Conservation (phyloP, 2,113 vertebrate species). For the Platanista minor region DNA sequence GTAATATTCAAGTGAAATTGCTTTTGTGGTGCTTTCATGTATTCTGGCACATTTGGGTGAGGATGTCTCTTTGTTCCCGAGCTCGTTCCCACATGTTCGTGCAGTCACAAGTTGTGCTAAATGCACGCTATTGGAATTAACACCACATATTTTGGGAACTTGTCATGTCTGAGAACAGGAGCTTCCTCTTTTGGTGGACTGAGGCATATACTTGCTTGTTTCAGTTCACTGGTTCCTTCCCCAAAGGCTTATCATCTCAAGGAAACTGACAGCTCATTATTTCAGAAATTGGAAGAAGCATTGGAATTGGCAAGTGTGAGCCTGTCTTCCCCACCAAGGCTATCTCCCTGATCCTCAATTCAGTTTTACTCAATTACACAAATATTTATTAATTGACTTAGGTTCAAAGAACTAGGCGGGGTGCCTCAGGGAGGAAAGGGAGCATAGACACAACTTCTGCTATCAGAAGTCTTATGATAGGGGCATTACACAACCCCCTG, state of each 20-base stretch:
- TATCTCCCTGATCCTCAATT: neutral
- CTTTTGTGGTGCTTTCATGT: neutral
- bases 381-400: neutral
- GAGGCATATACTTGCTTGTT: conserved; percentile 50
- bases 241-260: conserved; percentile 19
- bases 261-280: conserved; percentile 50
- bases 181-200: neutral
- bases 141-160: conserved; percentile 40
- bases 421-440: neutral
- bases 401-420: neutral
- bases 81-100: neutral
- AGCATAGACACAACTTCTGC: neutral
- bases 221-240: conserved; percentile 23
- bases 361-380: neutral
- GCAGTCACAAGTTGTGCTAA: neutral
- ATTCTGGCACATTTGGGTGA: neutral
- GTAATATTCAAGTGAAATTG: neutral
- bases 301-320: neutral
- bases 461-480: neutral
- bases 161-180: conserved; percentile 60
- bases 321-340: neutral
- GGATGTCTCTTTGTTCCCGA: neutral
- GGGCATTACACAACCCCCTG: neutral
- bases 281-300: conserved; percentile 41
- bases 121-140: neutral